Percentiles rank a stretch among this genome's conserved stretches.
Evolutionary conservation across 2,113 vertebrate species (phyloP).

Genomic region (Ptyas mucosa): DNA sequence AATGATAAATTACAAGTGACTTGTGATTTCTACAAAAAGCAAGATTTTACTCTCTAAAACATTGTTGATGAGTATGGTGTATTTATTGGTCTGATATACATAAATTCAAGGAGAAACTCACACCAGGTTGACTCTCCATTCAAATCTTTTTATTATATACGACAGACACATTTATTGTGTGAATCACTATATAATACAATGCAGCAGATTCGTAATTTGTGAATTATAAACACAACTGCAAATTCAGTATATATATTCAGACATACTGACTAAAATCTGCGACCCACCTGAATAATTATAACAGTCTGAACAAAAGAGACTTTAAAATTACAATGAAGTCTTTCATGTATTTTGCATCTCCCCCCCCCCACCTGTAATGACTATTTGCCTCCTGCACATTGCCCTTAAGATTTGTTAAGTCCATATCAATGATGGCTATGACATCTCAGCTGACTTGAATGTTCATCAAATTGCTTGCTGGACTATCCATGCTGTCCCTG

Average conservation of each 20-base stretch:
- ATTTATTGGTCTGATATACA: neutral
- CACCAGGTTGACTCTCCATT: neutral
- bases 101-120: neutral
- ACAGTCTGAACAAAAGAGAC: neutral
- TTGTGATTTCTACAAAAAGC: conserved; percentile 12
- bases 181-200: neutral
- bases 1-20: conserved; percentile 40
- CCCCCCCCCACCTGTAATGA: neutral
- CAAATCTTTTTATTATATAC: neutral
- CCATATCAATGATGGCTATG: neutral
- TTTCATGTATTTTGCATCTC: neutral
- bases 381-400: neutral
- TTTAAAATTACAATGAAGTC: neutral
- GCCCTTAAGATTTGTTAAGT: neutral
- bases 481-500: neutral
- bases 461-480: neutral
- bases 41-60: neutral
- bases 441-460: neutral
- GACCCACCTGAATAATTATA: neutral
- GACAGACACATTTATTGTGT: neutral
- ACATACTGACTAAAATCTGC: neutral
- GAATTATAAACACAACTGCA: neutral
- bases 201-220: neutral
- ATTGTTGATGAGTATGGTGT: neutral
- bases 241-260: neutral